phyloP scores from a whole-genome alignment of 2,113 vertebrate species.

The Vidua chalybeata region DNA sequence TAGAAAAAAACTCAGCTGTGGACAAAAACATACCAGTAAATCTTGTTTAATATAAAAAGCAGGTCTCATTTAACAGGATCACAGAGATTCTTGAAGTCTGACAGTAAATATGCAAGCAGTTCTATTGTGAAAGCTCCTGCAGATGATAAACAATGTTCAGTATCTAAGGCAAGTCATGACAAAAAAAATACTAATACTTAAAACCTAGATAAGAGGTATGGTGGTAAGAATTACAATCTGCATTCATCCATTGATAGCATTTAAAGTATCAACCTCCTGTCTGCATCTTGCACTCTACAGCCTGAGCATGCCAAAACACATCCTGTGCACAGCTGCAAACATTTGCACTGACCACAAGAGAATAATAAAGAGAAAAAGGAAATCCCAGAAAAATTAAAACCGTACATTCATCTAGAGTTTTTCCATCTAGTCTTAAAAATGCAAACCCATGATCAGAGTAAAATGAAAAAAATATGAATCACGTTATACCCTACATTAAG shows the following conservation, averaged over 20 bases:
- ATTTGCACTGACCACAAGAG: slow-evolving; percentile 10
- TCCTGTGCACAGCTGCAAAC: slow-evolving; percentile 46
- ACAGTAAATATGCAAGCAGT: background rate
- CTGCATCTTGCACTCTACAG: slow-evolving; percentile 5
- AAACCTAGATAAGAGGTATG: background rate
- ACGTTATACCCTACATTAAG: background rate
- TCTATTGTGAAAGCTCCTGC: background rate
- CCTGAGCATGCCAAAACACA: background rate
- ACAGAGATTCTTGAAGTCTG: background rate
- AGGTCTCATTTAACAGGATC: background rate
- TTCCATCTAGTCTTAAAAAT: background rate
- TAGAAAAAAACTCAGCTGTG: background rate
- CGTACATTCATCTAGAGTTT: background rate
- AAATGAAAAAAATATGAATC: background rate
- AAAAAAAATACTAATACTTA: background rate
- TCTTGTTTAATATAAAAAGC: background rate
- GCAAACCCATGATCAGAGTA: background rate
- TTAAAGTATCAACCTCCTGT: background rate
- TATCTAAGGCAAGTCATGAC: background rate
- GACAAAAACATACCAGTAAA: background rate
- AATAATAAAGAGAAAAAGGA: slow-evolving; percentile 26
- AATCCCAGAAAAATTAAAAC: background rate
- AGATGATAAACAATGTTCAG: background rate
- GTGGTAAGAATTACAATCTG: background rate
- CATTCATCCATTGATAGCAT: background rate